These are phyloP conservation scores for Beris morrisii DNA, from an alignment of 2,888 invertebrate species.

Conservation along the genomic window DNA sequence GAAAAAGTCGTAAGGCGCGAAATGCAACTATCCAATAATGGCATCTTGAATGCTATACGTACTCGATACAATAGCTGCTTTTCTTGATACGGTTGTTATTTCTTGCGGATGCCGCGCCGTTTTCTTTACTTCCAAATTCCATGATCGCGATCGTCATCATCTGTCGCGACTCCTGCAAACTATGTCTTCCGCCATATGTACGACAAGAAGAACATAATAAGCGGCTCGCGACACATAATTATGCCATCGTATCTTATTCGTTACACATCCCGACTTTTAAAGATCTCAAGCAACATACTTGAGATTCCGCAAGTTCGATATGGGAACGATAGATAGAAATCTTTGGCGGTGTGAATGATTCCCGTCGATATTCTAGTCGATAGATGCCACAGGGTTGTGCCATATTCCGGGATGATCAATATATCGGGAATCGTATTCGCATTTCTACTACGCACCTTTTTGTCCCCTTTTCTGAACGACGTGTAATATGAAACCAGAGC, in stretches of 20 bases:
- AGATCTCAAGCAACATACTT: too few relatives aligned
- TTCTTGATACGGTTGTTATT: conserved; percentile 1
- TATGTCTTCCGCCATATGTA: too few relatives aligned
- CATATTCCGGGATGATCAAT: not conserved
- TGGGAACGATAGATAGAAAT: too few relatives aligned
- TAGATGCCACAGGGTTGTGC: too few relatives aligned
- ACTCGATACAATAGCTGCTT: not conserved
- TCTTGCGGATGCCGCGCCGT: conserved; percentile 20
- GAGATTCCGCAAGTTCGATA: too few relatives aligned
- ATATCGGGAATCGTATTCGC: not conserved
- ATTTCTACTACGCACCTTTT: conserved; percentile 13
- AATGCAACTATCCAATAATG: conserved; percentile 11
- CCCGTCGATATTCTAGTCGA: too few relatives aligned
- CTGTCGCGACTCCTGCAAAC: conserved; percentile 25
- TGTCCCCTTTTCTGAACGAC: conserved; percentile 22
- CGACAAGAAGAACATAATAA: too few relatives aligned
- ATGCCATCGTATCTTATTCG: too few relatives aligned
- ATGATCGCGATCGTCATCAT: conserved; percentile 6
- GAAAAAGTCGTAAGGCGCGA: conserved; percentile 10
- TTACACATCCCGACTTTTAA: too few relatives aligned
- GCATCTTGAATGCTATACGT: not conserved
- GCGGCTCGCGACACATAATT: too few relatives aligned
- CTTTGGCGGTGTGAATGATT: too few relatives aligned
- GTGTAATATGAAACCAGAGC: conserved; percentile 31
- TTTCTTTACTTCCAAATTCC: conserved; percentile 1